Evolutionary conservation across 2,888 invertebrate species (phyloP), one percentile per base, ranked within the genome.

Genomic region (Arenicola marina): DNA sequence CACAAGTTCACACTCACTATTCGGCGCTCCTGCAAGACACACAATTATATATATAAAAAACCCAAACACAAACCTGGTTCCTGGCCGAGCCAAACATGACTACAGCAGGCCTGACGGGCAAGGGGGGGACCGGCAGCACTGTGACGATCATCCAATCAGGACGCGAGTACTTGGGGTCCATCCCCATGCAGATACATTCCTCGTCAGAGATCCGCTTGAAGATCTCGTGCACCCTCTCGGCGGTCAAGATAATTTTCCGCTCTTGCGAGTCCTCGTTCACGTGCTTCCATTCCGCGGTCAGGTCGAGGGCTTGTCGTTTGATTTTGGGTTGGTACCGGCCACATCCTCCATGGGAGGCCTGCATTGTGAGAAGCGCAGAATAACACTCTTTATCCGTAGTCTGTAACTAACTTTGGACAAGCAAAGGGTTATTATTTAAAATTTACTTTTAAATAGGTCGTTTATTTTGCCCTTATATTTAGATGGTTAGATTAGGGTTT

Each of bases 141-240:
- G 98, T 97, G 4, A 95, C 89, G 70, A 99, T 91, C 98, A 99
- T 98, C 98, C 99, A 99, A 86, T 99, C 99, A 4, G 99, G 99
- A 56, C 99, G 88, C 0, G 98, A 94, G 66, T 75, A 85, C 83
- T 94, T 94, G 0, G 97, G 96, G 83, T 99, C 97, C 95, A 99
- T 95, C 4, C 89, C 89, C 73, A 97, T 86, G 71, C 96, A 92
- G 68, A 92, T 90, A 69, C 95, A 95, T 82, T 99, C 99, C 81
- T 99, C 99, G 84, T 99, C 98, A 83, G 84, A 79, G 24, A 82
- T 81, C 32, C 61, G 92, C 84, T 95, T 95, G 44, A 99, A 88
- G 70, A 99, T 95, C 86, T 99, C 99, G 88, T 93, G 92, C 1
- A 97, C 98, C 73, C 96, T 87, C 83, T 99, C 99, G 1, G 98